Percentiles rank a stretch among this genome's conserved stretches.
These are phyloP conservation scores for Gisinianus flammeolus DNA, from an alignment of 2,888 invertebrate genomes.

Conservation along the genomic window DNA sequence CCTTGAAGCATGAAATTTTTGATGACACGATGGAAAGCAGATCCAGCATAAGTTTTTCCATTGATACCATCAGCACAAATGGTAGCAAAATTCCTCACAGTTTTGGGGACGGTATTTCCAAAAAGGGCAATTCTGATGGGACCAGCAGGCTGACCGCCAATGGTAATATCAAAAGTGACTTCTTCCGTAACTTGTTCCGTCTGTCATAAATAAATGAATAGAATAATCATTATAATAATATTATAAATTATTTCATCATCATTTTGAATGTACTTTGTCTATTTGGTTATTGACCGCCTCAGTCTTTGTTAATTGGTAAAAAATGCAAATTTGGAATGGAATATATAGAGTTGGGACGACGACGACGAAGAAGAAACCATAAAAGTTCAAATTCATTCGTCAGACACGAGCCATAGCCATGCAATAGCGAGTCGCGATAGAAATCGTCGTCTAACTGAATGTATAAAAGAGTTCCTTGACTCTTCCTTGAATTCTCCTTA, in stretches of 20 bases:
- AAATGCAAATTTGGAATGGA: no score
- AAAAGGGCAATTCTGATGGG: slow-evolving; percentile 86
- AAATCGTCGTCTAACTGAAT: no score
- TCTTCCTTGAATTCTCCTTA: neutral
- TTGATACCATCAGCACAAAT: slow-evolving; percentile 77
- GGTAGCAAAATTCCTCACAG: slow-evolving; percentile 85
- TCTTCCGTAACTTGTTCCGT: slow-evolving; percentile 72
- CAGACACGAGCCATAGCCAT: no score
- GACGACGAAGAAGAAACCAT: neutral
- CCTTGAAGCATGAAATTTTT: slow-evolving; percentile 92
- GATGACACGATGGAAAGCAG: slow-evolving; percentile 83
- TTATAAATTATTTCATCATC: neutral
- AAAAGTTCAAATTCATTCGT: neutral
- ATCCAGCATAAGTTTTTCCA: slow-evolving; percentile 78
- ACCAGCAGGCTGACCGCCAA: slow-evolving; percentile 74
- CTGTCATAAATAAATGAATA: slow-evolving; percentile 13
- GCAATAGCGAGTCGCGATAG: no score
- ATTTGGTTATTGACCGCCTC: no score
- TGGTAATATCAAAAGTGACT: slow-evolving; percentile 80
- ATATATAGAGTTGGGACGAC: no score
- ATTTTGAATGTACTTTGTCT: neutral
- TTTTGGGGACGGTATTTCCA: slow-evolving; percentile 83
- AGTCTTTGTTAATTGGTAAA: no score
- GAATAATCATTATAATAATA: neutral
- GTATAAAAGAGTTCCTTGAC: neutral